Evolutionary conservation across 2,888 invertebrate species (phyloP).

Genomic region (Coleophora deauratella): DNA sequence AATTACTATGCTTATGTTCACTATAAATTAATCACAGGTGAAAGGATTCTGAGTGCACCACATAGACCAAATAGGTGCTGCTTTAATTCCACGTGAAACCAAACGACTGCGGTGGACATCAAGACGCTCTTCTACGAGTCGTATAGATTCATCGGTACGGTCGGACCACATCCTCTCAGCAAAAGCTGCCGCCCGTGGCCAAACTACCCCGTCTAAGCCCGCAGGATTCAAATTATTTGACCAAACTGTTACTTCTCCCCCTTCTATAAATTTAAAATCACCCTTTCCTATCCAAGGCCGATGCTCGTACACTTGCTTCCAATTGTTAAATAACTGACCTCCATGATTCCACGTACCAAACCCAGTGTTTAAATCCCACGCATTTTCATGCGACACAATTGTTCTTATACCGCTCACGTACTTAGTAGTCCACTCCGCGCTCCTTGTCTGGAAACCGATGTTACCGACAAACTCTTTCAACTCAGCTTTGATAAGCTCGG

Average conservation of each 20-base stretch:
- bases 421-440: conserved; percentile 76
- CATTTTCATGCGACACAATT: conserved; percentile 86
- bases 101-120: conserved; percentile 77
- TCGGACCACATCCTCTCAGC: conserved; percentile 86
- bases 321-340: conserved; percentile 84
- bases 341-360: conserved; percentile 85
- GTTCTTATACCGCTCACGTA: conserved; percentile 75
- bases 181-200: conserved; percentile 87
- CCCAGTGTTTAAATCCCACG: conserved; percentile 89
- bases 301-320: conserved; percentile 89
- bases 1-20: too few species aligned
- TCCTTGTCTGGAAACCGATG: conserved; percentile 70
- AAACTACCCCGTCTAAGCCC: conserved; percentile 81
- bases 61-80: conserved; percentile 80
- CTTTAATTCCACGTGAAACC: conserved; percentile 71
- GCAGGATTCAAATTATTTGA: conserved; percentile 80
- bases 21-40: conserved; percentile 62
- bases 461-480: conserved; percentile 30
- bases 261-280: conserved; percentile 64
- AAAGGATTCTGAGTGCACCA: conserved; percentile 83
- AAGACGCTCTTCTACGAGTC: conserved; percentile 77
- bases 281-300: conserved; percentile 73
- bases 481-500: conserved; percentile 34
- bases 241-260: conserved; percentile 89
- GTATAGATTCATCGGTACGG: conserved; percentile 53